phyloP scores from a whole-genome alignment of 1,140 invertebrate species.

The Rhysida immarginata region DNA sequence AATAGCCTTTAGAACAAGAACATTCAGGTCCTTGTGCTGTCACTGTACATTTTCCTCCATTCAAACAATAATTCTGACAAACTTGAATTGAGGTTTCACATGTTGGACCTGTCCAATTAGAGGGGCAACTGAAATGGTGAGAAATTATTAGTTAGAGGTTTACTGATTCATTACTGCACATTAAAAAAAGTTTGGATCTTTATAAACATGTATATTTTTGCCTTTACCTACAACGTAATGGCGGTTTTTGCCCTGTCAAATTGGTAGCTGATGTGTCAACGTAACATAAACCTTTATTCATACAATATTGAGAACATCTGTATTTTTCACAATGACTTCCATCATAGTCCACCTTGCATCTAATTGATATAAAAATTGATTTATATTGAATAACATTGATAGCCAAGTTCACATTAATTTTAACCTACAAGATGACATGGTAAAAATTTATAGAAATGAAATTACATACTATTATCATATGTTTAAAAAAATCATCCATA shows the following conservation, averaged over 20 bases:
- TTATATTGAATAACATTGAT: too few species aligned
- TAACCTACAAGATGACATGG: too few species aligned
- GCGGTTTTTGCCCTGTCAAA: constrained; percentile 17
- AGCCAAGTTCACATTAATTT: too few species aligned
- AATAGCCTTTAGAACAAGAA: constrained; percentile 29
- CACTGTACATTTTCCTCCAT: constrained; percentile 39
- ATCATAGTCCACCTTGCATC: constrained; percentile 41
- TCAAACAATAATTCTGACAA: constrained; percentile 39
- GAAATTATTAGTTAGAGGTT: too few species aligned
- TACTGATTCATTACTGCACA: too few species aligned
- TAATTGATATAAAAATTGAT: neutral
- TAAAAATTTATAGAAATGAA: too few species aligned
- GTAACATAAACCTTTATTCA: constrained; percentile 45
- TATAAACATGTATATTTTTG: too few species aligned
- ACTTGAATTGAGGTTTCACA: constrained; percentile 42
- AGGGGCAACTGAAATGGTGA: constrained; percentile 40
- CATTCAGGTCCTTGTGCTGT: constrained; percentile 25
- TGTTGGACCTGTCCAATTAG: constrained; percentile 44
- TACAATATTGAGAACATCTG: constrained; percentile 43
- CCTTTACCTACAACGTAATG: constrained; percentile 15
- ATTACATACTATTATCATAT: too few species aligned
- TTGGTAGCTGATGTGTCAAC: constrained; percentile 23
- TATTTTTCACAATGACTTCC: constrained; percentile 45
- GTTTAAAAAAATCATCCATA: too few species aligned
- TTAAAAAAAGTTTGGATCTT: too few species aligned